These are phyloP conservation scores for Cataglyphis albicans DNA, from an alignment of 2,888 invertebrate genomes.

Conservation along the genomic window DNA sequence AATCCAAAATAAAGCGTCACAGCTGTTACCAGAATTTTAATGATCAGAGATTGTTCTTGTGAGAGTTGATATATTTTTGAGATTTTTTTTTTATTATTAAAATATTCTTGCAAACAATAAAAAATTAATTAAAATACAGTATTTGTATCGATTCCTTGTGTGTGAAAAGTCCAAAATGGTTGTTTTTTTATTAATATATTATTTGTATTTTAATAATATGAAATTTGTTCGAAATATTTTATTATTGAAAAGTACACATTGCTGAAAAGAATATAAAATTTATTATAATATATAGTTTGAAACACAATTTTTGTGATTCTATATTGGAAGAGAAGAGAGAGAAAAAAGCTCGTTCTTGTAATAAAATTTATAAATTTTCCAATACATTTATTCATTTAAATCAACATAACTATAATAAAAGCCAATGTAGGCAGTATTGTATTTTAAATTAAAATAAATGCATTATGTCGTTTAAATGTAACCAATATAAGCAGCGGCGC, in stretches of 20 bases:
- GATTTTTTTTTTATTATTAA: slow-evolving; percentile 18
- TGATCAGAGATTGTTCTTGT: slow-evolving; percentile 45
- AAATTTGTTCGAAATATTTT: slow-evolving; percentile 14
- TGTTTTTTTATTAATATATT: slow-evolving; percentile 23
- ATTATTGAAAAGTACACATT: slow-evolving; percentile 46
- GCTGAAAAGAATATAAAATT: slow-evolving; percentile 20
- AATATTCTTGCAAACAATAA: neutral
- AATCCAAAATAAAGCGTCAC: slow-evolving; percentile 79
- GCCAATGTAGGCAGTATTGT: neutral
- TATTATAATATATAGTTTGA: slow-evolving; percentile 31
- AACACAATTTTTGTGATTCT: slow-evolving; percentile 36
- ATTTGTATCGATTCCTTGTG: neutral
- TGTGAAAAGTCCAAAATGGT: neutral
- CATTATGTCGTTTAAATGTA: slow-evolving; percentile 49
- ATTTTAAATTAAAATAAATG: slow-evolving; percentile 52
- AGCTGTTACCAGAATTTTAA: slow-evolving; percentile 76
- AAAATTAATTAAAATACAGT: neutral
- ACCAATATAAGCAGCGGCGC: slow-evolving; percentile 33
- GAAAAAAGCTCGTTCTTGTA: slow-evolving; percentile 33
- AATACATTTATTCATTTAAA: slow-evolving; percentile 50
- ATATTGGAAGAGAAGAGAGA: neutral
- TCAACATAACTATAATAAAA: slow-evolving; percentile 33
- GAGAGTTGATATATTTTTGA: slow-evolving; percentile 1
- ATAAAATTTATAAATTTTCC: slow-evolving; percentile 53
- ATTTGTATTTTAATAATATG: slow-evolving; percentile 8